Percentiles rank a stretch among this genome's conserved stretches.
These are phyloP conservation scores for Apteryx owenii DNA, from an alignment of 2,113 vertebrate species.

Conservation along the genomic window DNA sequence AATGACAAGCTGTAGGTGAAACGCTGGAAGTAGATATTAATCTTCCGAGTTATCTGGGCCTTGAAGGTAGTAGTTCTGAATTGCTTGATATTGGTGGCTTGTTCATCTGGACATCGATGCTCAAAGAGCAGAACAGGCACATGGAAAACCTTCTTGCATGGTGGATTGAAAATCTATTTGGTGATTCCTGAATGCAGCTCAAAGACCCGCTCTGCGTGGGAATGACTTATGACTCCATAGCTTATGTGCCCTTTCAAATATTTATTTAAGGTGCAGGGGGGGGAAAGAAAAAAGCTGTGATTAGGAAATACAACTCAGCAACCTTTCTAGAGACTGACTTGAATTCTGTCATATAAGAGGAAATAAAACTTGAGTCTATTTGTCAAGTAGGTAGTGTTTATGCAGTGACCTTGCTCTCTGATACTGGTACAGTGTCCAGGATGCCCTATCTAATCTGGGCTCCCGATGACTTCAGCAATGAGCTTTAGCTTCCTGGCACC, in stretches of 20 bases:
- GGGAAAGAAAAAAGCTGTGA: not conserved
- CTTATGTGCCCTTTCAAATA: not conserved
- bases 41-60: not conserved
- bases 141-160: not conserved
- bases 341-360: not conserved
- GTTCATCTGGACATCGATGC: not conserved
- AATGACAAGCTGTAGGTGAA: not conserved
- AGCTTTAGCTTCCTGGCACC: not conserved
- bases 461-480: fast-evolving
- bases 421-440: fast-evolving
- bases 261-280: not conserved
- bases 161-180: not conserved
- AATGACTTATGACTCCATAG: not conserved
- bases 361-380: fast-evolving
- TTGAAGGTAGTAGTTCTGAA: not conserved
- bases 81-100: not conserved
- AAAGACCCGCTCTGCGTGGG: not conserved
- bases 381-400: not conserved
- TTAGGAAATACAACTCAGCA: not conserved
- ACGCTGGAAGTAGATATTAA: not conserved
- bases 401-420: fast-evolving
- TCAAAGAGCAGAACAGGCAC: not conserved
- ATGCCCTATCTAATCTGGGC: not conserved
- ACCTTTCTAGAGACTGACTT: not conserved
- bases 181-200: not conserved